These are phyloP conservation scores for Clistopyga incitator DNA, from an alignment of 2,888 invertebrate species.

Conservation along the genomic window DNA sequence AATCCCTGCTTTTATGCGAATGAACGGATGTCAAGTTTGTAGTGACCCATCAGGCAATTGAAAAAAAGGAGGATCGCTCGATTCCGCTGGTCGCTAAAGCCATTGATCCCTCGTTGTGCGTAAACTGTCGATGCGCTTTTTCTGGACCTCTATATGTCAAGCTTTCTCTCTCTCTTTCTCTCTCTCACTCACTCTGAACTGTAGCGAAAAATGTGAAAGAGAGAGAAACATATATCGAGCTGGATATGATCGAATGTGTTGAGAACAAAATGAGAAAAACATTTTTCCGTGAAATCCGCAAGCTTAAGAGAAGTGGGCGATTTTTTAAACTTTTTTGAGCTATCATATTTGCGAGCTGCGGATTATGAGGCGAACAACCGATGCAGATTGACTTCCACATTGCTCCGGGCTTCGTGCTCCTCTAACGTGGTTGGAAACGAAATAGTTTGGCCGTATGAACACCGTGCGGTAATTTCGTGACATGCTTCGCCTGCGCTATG, in stretches of 20 bases:
- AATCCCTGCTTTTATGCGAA: not conserved
- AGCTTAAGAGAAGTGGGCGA: not conserved
- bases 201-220: not conserved
- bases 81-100: not conserved
- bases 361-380: not conserved
- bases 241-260: not conserved
- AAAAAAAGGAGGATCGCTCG: not conserved
- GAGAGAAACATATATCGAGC: not conserved
- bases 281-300: not conserved
- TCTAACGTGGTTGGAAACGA: not conserved
- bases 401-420: not conserved
- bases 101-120: not conserved
- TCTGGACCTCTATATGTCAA: not conserved
- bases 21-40: conserved; percentile 2
- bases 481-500: not conserved
- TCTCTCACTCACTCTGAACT: not conserved
- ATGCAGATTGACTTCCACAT: not conserved
- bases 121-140: not conserved
- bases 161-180: no score
- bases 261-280: conserved; percentile 9
- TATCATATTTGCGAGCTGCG: not conserved
- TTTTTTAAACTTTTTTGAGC: not conserved
- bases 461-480: not conserved
- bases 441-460: not conserved
- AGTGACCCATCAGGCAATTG: not conserved